Base-by-base conservation (phyloP, 2,888 invertebrate species). In the Diarsia dahlii region DNA sequence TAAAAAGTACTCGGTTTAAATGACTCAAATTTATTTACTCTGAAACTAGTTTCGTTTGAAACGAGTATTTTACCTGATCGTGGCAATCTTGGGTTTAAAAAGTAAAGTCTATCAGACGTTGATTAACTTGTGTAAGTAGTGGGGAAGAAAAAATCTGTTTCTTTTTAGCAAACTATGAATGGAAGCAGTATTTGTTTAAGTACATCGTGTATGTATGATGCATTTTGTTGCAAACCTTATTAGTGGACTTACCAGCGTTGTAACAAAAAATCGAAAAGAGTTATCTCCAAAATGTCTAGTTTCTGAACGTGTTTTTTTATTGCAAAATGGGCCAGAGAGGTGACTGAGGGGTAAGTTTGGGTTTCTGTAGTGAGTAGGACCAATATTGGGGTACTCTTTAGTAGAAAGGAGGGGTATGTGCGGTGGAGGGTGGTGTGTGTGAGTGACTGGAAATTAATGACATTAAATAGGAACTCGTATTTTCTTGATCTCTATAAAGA, bases 21-120 rank as follows among this genome's bases (percentile, higher is more conserved):
- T 81, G 56, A 74, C 63, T 78, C 66, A 78, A 73, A 78, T 81
- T 74, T 78, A 81, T 85, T 83, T 75, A 69, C 67, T 69, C 12
- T 50, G 52, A 45, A 74, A 78, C 84, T 85, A 81, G 70, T 78
- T 74, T 71, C 34, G 52, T 71, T 82, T 73, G 28, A 67, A 54
- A 20, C 39, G 18, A n/a, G 34, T 52, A 85, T 84, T 85, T 81
- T n/a, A 71, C 69, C 52, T 23, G 79, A 78, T 78, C 67, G 46
- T 46, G 23, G 66, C 50, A 63, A 70, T 82, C 46, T 77, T 63
- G 45, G 28, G 60, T 50, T n/a, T 13, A 46, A 66, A 80, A 56
- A 63, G 46, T 39, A 13, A 80, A 64, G 20, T 81, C 34, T 64
- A 64, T 77, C 48, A 46, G 64, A 15, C 10, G 28, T 52, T 64